Evolutionary conservation across 2,113 vertebrate genomes (phyloP).

Genomic region (Rhinoptilus africanus): DNA sequence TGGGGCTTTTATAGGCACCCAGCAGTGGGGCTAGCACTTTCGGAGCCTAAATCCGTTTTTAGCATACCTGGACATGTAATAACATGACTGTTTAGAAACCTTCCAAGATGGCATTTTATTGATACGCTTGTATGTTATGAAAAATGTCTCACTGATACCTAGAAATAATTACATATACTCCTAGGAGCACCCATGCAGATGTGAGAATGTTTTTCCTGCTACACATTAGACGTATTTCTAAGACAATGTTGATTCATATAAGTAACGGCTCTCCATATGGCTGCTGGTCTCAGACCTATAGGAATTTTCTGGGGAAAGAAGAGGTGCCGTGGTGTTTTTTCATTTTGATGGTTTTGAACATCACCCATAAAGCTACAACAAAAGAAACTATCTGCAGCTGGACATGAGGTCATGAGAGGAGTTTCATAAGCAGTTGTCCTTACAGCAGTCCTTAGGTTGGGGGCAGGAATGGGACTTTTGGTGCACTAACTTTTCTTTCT

Average conservation of each 20-base stretch:
- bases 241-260: not conserved
- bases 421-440: not conserved
- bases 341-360: not conserved
- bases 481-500: not conserved
- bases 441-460: not conserved
- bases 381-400: not conserved
- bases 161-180: not conserved
- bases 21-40: not conserved
- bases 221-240: not conserved
- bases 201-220: not conserved
- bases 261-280: not conserved
- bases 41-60: slow-evolving; percentile 21
- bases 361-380: not conserved
- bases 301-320: not conserved
- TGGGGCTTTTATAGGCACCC: not conserved
- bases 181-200: not conserved
- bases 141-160: not conserved
- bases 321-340: not conserved
- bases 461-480: not conserved
- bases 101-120: not conserved
- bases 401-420: not conserved
- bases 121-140: not conserved
- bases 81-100: slow-evolving; percentile 9
- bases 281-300: not conserved
- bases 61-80: slow-evolving; percentile 36